Percentiles rank a stretch among this genome's conserved stretches.
phyloP scores from a whole-genome alignment of 1,140 invertebrate genomes.

The Brachionus paranguensis region DNA sequence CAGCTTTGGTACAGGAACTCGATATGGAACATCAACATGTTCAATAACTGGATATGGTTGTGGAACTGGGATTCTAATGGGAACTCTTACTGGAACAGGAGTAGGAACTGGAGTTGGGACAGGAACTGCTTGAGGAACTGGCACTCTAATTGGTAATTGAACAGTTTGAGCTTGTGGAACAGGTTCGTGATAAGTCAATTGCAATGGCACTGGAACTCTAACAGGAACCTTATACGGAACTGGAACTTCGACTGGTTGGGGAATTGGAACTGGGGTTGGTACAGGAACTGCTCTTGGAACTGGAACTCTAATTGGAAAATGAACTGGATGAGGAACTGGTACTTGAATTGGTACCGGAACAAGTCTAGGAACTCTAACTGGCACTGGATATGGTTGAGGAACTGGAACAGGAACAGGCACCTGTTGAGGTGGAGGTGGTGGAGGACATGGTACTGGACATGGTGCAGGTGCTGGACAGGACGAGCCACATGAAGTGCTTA shows the following conservation, averaged over 20 bases:
- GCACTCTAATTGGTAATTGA: conserved; percentile 14
- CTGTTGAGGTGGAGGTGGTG: background rate
- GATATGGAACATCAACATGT: background rate
- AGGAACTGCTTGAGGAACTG: conserved; percentile 5
- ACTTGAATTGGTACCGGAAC: background rate
- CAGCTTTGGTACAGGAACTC: background rate
- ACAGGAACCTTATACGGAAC: background rate
- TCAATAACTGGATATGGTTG: background rate
- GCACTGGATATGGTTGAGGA: background rate
- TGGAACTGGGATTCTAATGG: background rate
- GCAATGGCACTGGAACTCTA: background rate
- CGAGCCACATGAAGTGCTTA: background rate
- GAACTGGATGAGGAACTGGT: background rate
- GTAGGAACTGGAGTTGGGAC: background rate
- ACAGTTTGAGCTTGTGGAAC: conserved; percentile 5
- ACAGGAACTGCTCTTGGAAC: background rate
- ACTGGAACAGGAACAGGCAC: background rate
- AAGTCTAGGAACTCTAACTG: background rate
- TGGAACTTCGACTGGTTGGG: background rate
- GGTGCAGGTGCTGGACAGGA: background rate
- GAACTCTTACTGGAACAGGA: background rate
- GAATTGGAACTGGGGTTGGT: conserved; percentile 2
- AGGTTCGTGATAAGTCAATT: background rate
- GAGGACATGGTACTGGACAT: too few species aligned
- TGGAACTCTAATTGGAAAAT: background rate